phyloP scores from a whole-genome alignment of 2,888 invertebrate genomes.

The Trissoscelio sp. region DNA sequence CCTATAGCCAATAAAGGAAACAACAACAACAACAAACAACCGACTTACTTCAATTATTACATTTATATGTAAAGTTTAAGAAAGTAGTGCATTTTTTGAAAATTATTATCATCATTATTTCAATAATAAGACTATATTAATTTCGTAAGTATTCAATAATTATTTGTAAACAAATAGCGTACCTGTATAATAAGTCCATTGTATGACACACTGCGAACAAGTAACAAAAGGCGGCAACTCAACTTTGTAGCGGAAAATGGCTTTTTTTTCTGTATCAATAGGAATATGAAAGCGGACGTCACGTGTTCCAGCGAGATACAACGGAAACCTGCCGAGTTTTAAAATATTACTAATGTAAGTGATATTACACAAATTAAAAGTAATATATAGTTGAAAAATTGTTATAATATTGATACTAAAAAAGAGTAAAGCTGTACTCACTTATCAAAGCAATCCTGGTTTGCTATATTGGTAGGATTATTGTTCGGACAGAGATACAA shows the following conservation, averaged over 20 bases:
- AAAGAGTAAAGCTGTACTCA: constrained; percentile 74
- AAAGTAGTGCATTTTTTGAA: too few species aligned
- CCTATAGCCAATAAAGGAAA: too few species aligned
- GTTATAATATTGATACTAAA: too few species aligned
- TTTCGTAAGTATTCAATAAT: constrained; percentile 2
- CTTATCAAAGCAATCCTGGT: constrained; percentile 93
- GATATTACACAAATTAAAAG: too few species aligned
- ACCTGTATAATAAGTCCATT: constrained; percentile 96
- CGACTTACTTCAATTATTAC: too few species aligned
- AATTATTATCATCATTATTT: too few species aligned
- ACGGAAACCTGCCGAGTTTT: constrained; percentile 86
- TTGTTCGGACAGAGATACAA: constrained; percentile 94
- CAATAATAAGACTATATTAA: too few species aligned
- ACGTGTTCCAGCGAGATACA: constrained; percentile 89
- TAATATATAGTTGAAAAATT: not conserved
- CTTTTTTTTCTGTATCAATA: constrained; percentile 87
- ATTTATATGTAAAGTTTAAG: too few species aligned
- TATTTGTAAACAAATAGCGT: not conserved
- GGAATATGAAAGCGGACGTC: constrained; percentile 90
- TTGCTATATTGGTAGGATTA: constrained; percentile 90
- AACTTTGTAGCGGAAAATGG: constrained; percentile 88
- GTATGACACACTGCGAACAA: constrained; percentile 95
- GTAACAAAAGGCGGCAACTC: constrained; percentile 92
- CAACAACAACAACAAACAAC: too few species aligned
- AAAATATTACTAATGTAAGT: too few species aligned